Conservation (phyloP, 2,797 vertebrate genomes). For the Trachops cirrhosus region DNA sequence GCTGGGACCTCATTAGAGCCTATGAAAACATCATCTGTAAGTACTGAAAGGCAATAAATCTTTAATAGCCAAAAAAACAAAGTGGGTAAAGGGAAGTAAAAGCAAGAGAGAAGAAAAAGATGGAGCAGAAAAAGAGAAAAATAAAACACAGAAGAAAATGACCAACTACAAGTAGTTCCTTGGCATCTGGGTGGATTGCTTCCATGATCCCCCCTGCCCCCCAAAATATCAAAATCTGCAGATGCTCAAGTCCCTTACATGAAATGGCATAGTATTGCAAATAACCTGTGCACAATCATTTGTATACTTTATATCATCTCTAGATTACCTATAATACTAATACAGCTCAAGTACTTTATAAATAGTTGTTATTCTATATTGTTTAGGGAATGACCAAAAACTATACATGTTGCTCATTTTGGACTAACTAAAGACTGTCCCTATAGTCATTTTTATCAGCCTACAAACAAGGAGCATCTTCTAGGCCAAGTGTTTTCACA, state of each 20-base stretch:
- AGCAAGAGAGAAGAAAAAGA: slow-evolving; percentile 38
- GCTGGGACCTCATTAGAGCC: slow-evolving; percentile 89
- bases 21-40: slow-evolving; percentile 86
- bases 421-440: background rate
- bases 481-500: background rate
- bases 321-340: background rate
- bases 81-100: slow-evolving; percentile 52
- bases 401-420: background rate
- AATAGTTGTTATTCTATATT: background rate
- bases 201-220: background rate
- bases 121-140: background rate
- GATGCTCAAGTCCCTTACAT: background rate
- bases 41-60: slow-evolving; percentile 84
- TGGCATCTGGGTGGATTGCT: background rate
- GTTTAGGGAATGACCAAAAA: background rate
- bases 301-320: background rate
- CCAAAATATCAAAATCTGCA: background rate
- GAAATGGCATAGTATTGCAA: background rate
- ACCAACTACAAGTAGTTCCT: slow-evolving; percentile 15
- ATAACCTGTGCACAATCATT: background rate
- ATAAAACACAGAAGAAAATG: background rate
- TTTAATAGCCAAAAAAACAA: slow-evolving; percentile 75
- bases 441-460: background rate
- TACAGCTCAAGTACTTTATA: background rate
- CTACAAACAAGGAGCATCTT: background rate